Evolutionary conservation across 2,113 vertebrate genomes (phyloP).

Genomic region (Castor canadensis): DNA sequence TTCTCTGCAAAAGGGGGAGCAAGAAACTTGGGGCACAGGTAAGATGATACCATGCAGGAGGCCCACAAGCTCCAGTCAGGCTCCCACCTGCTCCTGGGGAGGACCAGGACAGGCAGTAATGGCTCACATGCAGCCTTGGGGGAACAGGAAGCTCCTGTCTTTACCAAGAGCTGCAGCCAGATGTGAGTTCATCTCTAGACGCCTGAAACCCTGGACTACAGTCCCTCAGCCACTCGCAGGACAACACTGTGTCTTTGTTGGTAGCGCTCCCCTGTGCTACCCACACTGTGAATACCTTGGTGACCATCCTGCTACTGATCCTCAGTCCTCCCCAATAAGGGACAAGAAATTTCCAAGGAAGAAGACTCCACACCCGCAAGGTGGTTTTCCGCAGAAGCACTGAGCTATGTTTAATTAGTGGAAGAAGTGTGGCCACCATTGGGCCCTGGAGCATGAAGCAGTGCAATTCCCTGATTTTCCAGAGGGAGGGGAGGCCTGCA

Average conservation of each 20-base stretch:
- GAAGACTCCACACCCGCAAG: neutral
- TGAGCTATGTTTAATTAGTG: conserved; percentile 54
- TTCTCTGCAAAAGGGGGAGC: neutral
- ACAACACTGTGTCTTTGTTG: accelerated
- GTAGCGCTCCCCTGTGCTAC: neutral
- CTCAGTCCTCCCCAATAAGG: neutral
- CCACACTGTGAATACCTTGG: accelerated
- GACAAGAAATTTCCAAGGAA: neutral
- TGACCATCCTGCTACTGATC: neutral
- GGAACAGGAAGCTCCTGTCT: neutral
- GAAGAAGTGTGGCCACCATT: neutral
- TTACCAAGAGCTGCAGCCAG: neutral
- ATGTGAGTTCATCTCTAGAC: neutral
- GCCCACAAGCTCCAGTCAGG: too few relatives aligned
- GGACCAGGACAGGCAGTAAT: neutral
- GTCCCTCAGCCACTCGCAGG: neutral
- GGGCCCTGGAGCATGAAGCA: neutral
- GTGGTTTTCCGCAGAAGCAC: neutral
- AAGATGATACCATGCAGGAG: accelerated
- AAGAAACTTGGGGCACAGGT: too few relatives aligned
- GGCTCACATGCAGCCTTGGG: neutral
- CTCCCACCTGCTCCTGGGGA: neutral
- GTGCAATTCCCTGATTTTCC: conserved; percentile 33
- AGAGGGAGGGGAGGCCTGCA: neutral
- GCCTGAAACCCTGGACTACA: neutral